phyloP scores from a whole-genome alignment of 1,140 invertebrate genomes.

The Caenorhabditis elegans region WBcel235 BX284604.4:15851001-15851500 shows the following conservation, averaged over 20 bases:
- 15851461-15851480: slow-evolving; percentile 35
- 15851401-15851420: background rate
- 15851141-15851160: too few species aligned
- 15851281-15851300: slow-evolving; percentile 33
- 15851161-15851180: slow-evolving; percentile 38
- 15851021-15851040: background rate
- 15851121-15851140: too few species aligned
- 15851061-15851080: too few species aligned
- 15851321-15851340: slow-evolving; percentile 42
- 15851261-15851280: slow-evolving; percentile 40
- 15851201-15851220: slow-evolving; percentile 42
- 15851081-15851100: too few species aligned
- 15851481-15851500: slow-evolving; percentile 14
- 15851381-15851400: background rate
- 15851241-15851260: slow-evolving; percentile 29
- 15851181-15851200: slow-evolving; percentile 1
- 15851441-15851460: background rate
- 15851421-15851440: slow-evolving; percentile 1
- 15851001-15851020: slow-evolving; percentile 42
- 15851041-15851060: too few species aligned
- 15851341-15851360: slow-evolving; percentile 43
- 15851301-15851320: slow-evolving; percentile 24
- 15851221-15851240: slow-evolving; percentile 32
- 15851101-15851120: too few species aligned
- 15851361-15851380: slow-evolving; percentile 1